Percentiles rank a stretch among this genome's conserved stretches.
phyloP scores from a whole-genome alignment of 2,888 invertebrate genomes.

The Acrobasis suavella region DNA sequence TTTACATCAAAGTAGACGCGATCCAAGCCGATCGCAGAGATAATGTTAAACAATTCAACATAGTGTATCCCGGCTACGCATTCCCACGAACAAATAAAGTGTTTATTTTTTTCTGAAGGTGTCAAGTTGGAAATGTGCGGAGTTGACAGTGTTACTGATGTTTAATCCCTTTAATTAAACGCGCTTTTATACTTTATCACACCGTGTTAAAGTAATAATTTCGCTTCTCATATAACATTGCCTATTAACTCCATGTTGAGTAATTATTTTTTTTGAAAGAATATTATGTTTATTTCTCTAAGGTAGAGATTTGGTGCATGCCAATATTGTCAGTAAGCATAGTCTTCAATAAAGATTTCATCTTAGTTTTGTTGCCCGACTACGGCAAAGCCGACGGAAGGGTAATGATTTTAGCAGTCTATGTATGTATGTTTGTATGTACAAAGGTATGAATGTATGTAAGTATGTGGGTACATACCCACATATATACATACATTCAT shows the following conservation, averaged over 20 bases:
- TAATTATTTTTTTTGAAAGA: no score
- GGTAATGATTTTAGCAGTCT: no score
- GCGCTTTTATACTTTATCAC: constrained; percentile 8
- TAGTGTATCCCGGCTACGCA: constrained; percentile 6
- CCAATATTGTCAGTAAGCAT: no score
- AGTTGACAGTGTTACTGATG: constrained; percentile 15
- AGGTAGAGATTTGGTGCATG: no score
- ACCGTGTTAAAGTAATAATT: constrained; percentile 8
- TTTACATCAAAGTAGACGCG: not conserved
- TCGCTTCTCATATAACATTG: not conserved
- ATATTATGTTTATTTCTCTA: no score
- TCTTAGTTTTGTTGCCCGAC: no score
- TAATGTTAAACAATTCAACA: constrained; percentile 24
- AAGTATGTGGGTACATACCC: no score
- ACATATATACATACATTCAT: no score
- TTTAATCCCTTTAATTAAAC: constrained; percentile 10
- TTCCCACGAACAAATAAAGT: constrained; percentile 17
- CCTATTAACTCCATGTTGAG: not conserved
- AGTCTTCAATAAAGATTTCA: no score
- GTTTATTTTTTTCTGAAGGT: constrained; percentile 14
- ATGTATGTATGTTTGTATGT: no score
- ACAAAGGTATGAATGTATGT: no score
- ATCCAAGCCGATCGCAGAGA: constrained; percentile 22
- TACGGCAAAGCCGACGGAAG: no score
- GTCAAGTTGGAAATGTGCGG: constrained; percentile 10